Percentiles rank a stretch among this genome's conserved stretches.
Conservation (phyloP, 2,797 vertebrate genomes). For the Scyliorhinus canicula region DNA sequence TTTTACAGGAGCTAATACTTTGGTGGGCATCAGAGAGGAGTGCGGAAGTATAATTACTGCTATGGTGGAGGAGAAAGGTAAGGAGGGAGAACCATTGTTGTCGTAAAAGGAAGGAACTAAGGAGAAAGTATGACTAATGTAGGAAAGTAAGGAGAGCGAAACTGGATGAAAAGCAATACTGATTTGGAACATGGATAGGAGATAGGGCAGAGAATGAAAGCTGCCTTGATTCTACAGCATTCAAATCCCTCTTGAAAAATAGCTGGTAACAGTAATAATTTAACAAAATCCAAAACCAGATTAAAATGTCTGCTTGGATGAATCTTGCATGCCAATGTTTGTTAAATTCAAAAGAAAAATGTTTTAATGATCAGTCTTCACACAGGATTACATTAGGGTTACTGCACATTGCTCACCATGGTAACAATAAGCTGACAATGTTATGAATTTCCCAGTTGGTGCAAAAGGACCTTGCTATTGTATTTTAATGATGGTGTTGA, state of each 20-base stretch:
- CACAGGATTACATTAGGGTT: not conserved
- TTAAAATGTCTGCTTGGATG: not conserved
- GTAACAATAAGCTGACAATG: not conserved
- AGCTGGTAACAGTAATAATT: not conserved
- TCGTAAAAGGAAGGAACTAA: not conserved
- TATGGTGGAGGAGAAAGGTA: not conserved
- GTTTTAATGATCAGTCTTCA: not conserved
- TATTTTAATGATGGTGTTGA: not conserved
- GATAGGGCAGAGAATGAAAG: not conserved
- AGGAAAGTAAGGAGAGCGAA: not conserved
- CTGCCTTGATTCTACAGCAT: not conserved
- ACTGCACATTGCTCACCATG: not conserved
- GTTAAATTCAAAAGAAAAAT: not conserved
- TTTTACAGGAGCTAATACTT: not conserved
- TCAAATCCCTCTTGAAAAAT: not conserved
- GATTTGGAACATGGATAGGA: not conserved
- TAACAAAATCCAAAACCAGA: not conserved
- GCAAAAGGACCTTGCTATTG: not conserved
- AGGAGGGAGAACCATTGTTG: not conserved
- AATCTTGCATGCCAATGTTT: slow-evolving; percentile 7
- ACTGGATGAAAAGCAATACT: not conserved
- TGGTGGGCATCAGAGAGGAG: no score
- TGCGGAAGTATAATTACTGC: not conserved
- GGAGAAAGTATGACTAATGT: not conserved
- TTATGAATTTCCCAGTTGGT: slow-evolving; percentile 7